phyloP scores from a whole-genome alignment of 1,140 invertebrate species.

The Drosophila lini region DNA sequence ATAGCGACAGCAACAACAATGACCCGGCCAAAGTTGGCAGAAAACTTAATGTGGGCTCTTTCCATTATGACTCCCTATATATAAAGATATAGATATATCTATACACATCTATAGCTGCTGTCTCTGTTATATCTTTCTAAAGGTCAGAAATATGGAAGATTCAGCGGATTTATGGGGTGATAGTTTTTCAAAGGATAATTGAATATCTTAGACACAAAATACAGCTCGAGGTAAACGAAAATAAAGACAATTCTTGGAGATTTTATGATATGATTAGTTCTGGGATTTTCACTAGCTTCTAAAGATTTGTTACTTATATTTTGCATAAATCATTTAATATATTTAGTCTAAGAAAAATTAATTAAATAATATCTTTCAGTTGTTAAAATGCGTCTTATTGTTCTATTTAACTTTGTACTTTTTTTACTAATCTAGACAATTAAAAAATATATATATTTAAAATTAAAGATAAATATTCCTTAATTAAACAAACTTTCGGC shows the following conservation, averaged over 20 bases:
- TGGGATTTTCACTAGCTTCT: too few relatives aligned
- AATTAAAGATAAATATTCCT: too few relatives aligned
- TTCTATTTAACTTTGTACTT: too few relatives aligned
- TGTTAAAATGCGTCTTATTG: too few relatives aligned
- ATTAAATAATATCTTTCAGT: background rate
- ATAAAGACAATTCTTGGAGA: background rate
- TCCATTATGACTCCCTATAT: constrained; percentile 36
- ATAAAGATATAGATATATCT: background rate
- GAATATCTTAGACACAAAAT: background rate
- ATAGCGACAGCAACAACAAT: constrained; percentile 52
- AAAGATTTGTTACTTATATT: background rate
- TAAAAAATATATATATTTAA: too few relatives aligned
- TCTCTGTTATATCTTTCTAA: constrained; percentile 9
- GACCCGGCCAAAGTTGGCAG: constrained; percentile 59
- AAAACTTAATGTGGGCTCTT: constrained; percentile 74
- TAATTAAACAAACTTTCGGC: too few relatives aligned
- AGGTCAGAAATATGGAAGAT: constrained; percentile 10
- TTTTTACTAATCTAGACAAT: too few relatives aligned
- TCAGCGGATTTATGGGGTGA: background rate
- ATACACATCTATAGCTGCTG: background rate
- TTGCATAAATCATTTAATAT: too few relatives aligned
- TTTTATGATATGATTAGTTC: too few relatives aligned
- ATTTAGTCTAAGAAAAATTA: background rate
- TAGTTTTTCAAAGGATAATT: background rate
- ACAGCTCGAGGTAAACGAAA: background rate